phyloP scores from a whole-genome alignment of 2,888 invertebrate species.

The Prenolepis imparis region DNA sequence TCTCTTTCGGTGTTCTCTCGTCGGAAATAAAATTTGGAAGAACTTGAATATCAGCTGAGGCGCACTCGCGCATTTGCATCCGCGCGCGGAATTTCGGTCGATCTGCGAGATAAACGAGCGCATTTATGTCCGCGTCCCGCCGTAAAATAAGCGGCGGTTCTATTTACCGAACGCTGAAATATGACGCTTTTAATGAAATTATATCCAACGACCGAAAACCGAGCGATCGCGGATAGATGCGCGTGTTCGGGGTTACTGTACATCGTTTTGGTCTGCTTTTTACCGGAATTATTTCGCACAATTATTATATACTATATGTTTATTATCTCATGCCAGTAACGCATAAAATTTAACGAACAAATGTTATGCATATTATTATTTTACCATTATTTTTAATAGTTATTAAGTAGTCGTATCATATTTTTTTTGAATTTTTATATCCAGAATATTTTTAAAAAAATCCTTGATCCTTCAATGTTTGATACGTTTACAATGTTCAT shows the following conservation, averaged over 20 bases:
- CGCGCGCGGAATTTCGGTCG: slow-evolving; percentile 25
- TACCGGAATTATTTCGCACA: slow-evolving; percentile 24
- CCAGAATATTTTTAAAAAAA: slow-evolving; percentile 2
- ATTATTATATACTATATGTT: slow-evolving; percentile 7
- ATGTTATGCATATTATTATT: neutral
- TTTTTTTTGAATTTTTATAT: neutral
- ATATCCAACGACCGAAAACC: slow-evolving; percentile 24
- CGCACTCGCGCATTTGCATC: slow-evolving; percentile 1
- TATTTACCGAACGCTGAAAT: slow-evolving; percentile 54
- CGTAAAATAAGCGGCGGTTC: slow-evolving; percentile 50
- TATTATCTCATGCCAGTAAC: neutral
- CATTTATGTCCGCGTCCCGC: neutral
- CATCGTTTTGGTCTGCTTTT: neutral
- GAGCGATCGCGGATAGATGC: slow-evolving; percentile 5
- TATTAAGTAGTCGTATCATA: neutral
- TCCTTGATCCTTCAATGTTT: slow-evolving; percentile 1
- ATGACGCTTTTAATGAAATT: slow-evolving; percentile 60
- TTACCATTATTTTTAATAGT: slow-evolving; percentile 1
- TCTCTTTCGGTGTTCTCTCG: neutral
- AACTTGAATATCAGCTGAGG: slow-evolving; percentile 29
- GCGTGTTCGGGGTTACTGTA: neutral
- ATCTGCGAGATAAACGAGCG: slow-evolving; percentile 36
- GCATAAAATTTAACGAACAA: neutral
- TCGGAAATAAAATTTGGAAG: slow-evolving; percentile 47
- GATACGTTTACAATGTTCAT: slow-evolving; percentile 3